Conservation (phyloP, 2,888 invertebrate species). For the Plusia festucae region DNA sequence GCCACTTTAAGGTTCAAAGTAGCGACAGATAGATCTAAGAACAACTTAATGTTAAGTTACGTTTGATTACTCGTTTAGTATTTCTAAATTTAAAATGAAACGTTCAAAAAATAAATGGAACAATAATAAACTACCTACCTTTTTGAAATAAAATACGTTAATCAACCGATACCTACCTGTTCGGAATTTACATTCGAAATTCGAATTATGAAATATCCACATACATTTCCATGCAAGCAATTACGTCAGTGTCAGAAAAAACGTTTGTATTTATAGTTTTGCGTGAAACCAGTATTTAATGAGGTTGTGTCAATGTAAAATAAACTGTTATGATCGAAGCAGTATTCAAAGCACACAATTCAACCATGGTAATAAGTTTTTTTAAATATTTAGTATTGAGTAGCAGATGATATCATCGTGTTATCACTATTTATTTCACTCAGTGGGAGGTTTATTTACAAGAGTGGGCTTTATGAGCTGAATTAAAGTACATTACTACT, state of each 20-base stretch:
- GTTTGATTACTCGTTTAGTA: background rate
- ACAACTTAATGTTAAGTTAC: no score
- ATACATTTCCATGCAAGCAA: conserved; percentile 26
- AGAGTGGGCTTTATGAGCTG: background rate
- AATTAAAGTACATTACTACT: background rate
- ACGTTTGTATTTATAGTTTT: conserved; percentile 30
- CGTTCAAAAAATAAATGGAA: background rate
- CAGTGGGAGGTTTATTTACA: background rate
- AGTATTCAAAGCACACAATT: conserved; percentile 7
- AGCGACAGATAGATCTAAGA: no score
- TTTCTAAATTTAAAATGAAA: background rate
- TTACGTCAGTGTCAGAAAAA: conserved; percentile 25
- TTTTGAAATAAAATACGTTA: background rate
- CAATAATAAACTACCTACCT: background rate
- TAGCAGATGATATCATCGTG: background rate
- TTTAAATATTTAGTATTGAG: background rate
- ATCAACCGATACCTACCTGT: background rate
- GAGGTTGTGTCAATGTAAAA: conserved; percentile 9
- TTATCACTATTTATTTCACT: background rate
- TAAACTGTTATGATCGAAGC: background rate
- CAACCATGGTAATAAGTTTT: background rate
- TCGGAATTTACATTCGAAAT: background rate
- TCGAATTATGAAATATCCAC: conserved; percentile 15
- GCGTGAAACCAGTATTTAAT: conserved; percentile 23
- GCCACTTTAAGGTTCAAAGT: no score